phyloP scores from a whole-genome alignment of 2,113 vertebrate species.

The Calypte anna region DNA sequence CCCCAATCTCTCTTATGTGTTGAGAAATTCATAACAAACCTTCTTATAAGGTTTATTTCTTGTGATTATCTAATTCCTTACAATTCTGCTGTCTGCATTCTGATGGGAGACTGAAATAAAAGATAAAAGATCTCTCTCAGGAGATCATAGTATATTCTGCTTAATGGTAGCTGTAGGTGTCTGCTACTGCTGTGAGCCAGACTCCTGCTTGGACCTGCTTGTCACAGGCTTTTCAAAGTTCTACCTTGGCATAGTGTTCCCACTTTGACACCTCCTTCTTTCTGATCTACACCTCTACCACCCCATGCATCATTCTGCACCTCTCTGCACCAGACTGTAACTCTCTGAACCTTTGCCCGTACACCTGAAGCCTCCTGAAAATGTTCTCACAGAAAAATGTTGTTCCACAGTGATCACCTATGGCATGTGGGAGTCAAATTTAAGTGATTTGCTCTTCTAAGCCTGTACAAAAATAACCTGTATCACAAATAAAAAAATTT shows the following conservation, averaged over 20 bases:
- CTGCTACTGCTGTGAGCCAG: background rate
- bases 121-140: background rate
- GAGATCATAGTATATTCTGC: background rate
- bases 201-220: background rate
- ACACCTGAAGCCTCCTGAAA: background rate
- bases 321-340: background rate
- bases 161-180: background rate
- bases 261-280: background rate
- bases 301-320: background rate
- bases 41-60: background rate
- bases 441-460: background rate
- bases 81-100: background rate
- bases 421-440: background rate
- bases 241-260: background rate
- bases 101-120: background rate
- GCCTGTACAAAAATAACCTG: background rate
- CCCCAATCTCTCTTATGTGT: fast-evolving
- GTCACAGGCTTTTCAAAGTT: background rate
- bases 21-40: background rate
- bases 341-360: background rate
- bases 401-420: background rate
- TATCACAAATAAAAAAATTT: background rate
- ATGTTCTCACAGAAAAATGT: background rate
- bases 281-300: background rate
- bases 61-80: background rate